Percentiles rank a stretch among this genome's conserved stretches.
Evolutionary conservation across 2,888 invertebrate genomes (phyloP).

Genomic region (Elegia similella): DNA sequence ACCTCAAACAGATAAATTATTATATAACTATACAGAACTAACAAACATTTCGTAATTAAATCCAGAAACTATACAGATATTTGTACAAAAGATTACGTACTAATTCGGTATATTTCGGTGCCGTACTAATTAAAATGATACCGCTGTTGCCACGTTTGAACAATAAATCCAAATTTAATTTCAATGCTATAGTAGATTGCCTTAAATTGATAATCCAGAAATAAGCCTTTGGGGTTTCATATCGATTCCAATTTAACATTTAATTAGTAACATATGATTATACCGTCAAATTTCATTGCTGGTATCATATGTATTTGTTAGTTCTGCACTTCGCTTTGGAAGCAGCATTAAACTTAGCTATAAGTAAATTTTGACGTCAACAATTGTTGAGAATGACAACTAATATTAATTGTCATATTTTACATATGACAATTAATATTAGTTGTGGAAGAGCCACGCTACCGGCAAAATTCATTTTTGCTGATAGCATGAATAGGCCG

Average conservation of each 20-base stretch:
- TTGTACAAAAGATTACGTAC: slow-evolving; percentile 7
- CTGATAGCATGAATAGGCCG: no score
- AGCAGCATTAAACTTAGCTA: no score
- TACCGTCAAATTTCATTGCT: neutral
- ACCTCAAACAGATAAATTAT: neutral
- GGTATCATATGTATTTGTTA: no score
- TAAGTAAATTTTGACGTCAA: no score
- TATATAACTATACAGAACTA: neutral
- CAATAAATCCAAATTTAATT: slow-evolving; percentile 19
- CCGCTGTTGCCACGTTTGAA: slow-evolving; percentile 2
- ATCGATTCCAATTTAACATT: slow-evolving; percentile 6
- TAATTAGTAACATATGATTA: slow-evolving; percentile 4
- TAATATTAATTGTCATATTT: no score
- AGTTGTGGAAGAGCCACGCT: no score
- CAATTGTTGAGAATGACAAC: no score
- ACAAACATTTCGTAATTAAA: slow-evolving; percentile 4
- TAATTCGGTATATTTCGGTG: slow-evolving; percentile 2
- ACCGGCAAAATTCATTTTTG: no score
- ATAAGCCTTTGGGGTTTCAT: slow-evolving; percentile 9
- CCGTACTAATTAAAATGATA: slow-evolving; percentile 8
- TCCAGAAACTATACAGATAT: neutral
- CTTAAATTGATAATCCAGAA: slow-evolving; percentile 17
- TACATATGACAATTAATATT: no score
- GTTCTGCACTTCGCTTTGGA: no score
- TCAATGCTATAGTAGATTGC: slow-evolving; percentile 16